Evolutionary conservation across 2,888 invertebrate species (phyloP), one percentile per base, ranked within the genome.

Genomic region (Steinernema carpocapsae): DNA sequence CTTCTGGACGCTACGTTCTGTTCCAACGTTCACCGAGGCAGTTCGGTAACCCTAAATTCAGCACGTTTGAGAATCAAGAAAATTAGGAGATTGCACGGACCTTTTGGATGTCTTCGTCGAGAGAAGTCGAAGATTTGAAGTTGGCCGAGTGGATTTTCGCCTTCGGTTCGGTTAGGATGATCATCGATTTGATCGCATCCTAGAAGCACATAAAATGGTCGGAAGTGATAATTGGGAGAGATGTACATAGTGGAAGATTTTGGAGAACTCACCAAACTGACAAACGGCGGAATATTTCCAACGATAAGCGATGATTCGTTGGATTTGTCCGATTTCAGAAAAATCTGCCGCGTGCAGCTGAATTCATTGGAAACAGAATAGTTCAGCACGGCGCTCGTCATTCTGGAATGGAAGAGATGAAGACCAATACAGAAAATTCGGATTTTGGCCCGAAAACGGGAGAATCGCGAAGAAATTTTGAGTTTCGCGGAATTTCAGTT

Each of bases 181-280:
- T 29, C 64, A 64, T 64, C 37, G 64, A 6, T n/a, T 64, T 64
- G 29, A 64, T 29, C 12, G 64, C 64, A 10, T 64, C 64, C 64
- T 64, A n/a, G n/a, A 37, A 37, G 37, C 37, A 37, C 3, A 37
- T 37, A n/a, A n/a, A n/a, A n/a, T n/a, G n/a, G n/a, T n/a, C n/a
- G n/a, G n/a, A n/a, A n/a, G n/a, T n/a, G n/a, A n/a, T n/a, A n/a
- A n/a, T n/a, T n/a, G n/a, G n/a, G n/a, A n/a, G n/a, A n/a, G n/a
- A n/a, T n/a, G n/a, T n/a, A n/a, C n/a, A n/a, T n/a, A n/a, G n/a
- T n/a, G n/a, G n/a, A n/a, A n/a, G n/a, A n/a, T n/a, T n/a, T n/a
- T n/a, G n/a, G n/a, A n/a, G 32, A 26, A 64, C 64, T 64, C 26
- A 64, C 64, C 64, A 64, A 26, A 29, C 64, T 64, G 26, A 64